phyloP scores from a whole-genome alignment of 2,797 vertebrate species.

The Distichodus sexfasciatus region DNA sequence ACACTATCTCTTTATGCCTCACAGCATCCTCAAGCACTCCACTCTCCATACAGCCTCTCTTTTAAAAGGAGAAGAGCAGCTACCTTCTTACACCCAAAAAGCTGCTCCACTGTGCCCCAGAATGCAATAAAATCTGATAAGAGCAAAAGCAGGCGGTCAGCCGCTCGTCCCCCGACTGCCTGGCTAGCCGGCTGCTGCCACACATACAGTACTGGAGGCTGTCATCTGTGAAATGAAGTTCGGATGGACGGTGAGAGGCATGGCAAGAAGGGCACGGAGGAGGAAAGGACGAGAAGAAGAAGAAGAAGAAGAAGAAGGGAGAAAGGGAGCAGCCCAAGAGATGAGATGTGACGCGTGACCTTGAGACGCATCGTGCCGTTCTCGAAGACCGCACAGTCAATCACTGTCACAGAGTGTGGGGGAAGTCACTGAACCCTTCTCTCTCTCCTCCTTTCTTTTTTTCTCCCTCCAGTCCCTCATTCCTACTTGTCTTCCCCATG shows the following conservation, averaged over 20 bases:
- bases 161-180: constrained; percentile 34
- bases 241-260: constrained; percentile 55
- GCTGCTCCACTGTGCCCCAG: constrained; percentile 56
- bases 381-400: constrained; percentile 55
- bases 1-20: neutral
- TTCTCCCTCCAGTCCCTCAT: neutral
- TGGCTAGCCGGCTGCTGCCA: constrained; percentile 68
- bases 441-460: neutral
- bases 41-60: constrained; percentile 1
- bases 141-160: constrained; percentile 72
- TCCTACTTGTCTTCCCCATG: constrained; percentile 24
- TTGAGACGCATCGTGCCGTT: constrained; percentile 69
- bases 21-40: neutral
- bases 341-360: constrained; percentile 60
- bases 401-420: constrained; percentile 59
- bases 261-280: constrained; percentile 57
- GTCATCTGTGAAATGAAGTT: constrained; percentile 76
- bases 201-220: constrained; percentile 66
- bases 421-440: constrained; percentile 52
- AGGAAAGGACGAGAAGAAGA: neutral
- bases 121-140: constrained; percentile 76
- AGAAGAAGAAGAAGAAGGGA: neutral
- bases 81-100: constrained; percentile 54
- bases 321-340: constrained; percentile 2
- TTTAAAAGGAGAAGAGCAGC: neutral